Conservation (phyloP, 2,888 invertebrate species). For the Arrhopalites spinosus region DNA sequence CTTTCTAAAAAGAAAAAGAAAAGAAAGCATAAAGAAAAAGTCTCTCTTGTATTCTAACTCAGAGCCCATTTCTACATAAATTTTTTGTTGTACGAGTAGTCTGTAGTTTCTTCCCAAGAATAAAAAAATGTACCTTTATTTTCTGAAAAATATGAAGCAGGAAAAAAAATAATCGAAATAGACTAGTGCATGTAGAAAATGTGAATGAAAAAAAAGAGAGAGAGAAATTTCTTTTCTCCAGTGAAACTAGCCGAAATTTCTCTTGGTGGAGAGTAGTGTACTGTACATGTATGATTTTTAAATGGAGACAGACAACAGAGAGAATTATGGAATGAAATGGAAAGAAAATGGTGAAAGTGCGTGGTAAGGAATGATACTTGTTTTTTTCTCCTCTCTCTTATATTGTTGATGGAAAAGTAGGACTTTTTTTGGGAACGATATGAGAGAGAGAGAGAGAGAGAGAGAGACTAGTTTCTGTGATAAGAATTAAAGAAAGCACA, state of each 20-base stretch:
- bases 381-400: too few relatives aligned
- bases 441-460: background rate
- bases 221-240: background rate
- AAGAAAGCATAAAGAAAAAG: background rate
- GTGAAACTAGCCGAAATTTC: too few relatives aligned
- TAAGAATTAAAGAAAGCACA: conserved; percentile 10
- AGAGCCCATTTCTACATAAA: too few relatives aligned
- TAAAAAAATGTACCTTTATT: too few relatives aligned
- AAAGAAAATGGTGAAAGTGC: background rate
- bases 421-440: background rate
- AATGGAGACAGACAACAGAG: background rate
- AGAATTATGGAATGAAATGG: conserved; percentile 4
- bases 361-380: conserved; percentile 5
- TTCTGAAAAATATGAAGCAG: background rate
- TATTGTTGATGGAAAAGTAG: too few relatives aligned
- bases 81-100: too few relatives aligned
- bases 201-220: background rate
- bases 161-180: background rate
- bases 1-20: background rate
- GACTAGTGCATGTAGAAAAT: background rate
- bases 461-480: conserved; percentile 3
- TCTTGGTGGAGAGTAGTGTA: too few relatives aligned
- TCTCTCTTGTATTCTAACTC: too few relatives aligned
- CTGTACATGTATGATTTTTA: background rate
- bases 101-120: too few relatives aligned